These are phyloP conservation scores for Poeciliopsis prolifica DNA, from an alignment of 2,113 vertebrate species.

Conservation along the genomic window DNA sequence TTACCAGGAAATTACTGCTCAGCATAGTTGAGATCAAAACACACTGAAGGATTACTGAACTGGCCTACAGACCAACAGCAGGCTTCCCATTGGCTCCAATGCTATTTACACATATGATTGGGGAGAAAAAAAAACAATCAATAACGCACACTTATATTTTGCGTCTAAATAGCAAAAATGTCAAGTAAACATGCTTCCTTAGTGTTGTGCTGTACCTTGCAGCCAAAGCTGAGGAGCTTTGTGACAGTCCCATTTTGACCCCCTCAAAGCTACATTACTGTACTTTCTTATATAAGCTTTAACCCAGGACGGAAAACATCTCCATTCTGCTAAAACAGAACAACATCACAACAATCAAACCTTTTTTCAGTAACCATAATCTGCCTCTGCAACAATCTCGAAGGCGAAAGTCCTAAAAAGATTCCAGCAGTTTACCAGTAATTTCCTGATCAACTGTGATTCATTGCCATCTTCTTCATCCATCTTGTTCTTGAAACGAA, in stretches of 20 bases:
- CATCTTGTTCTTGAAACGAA: too few relatives aligned
- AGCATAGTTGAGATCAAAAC: background rate
- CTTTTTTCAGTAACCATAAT: background rate
- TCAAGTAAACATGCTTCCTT: background rate
- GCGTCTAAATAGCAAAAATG: background rate
- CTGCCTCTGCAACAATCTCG: background rate
- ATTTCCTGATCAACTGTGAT: slow-evolving; percentile 12
- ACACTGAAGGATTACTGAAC: background rate
- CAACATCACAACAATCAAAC: background rate
- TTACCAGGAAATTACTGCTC: slow-evolving; percentile 10
- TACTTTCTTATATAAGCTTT: background rate
- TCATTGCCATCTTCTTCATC: slow-evolving; percentile 35
- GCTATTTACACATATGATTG: too few relatives aligned
- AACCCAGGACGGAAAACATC: background rate
- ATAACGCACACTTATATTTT: background rate
- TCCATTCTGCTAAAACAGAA: background rate
- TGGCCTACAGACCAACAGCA: background rate
- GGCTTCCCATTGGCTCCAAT: background rate
- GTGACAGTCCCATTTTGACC: background rate
- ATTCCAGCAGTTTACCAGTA: too few relatives aligned
- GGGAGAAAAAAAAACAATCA: background rate
- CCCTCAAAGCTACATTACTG: background rate
- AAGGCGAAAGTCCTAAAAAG: background rate
- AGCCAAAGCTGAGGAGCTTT: too few relatives aligned
- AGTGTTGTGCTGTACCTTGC: background rate